Conservation (phyloP, 2,888 invertebrate genomes). For the Calliopum simillimum region DNA sequence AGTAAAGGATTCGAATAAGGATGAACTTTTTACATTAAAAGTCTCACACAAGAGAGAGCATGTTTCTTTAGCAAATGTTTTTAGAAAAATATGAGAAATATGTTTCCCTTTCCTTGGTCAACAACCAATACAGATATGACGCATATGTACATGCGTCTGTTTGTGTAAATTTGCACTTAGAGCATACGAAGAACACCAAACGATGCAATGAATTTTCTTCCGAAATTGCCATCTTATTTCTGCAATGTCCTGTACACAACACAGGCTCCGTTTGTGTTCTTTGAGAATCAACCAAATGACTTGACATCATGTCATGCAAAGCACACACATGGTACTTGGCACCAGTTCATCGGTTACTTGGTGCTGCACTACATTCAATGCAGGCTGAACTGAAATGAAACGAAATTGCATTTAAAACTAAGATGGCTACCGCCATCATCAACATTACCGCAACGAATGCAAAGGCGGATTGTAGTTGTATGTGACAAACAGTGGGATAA, state of each 20-base stretch:
- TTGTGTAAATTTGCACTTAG: neutral
- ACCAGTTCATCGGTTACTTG: neutral
- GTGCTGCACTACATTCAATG: neutral
- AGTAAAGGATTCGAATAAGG: too few species aligned
- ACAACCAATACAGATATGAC: too few species aligned
- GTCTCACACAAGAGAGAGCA: too few species aligned
- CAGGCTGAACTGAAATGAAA: neutral
- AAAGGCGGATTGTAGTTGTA: neutral
- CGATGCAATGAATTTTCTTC: constrained; percentile 2
- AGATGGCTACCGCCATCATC: neutral
- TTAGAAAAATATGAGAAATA: too few species aligned
- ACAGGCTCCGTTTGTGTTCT: too few species aligned
- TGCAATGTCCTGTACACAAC: constrained; percentile 6
- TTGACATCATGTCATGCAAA: neutral
- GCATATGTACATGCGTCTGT: neutral
- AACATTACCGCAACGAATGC: constrained; percentile 7
- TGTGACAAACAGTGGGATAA: too few species aligned
- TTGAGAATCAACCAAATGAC: neutral
- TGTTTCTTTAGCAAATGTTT: too few species aligned
- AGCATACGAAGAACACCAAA: neutral
- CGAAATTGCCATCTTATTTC: constrained; percentile 14
- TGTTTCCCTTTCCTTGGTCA: too few species aligned
- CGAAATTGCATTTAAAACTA: constrained; percentile 23
- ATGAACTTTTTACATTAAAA: too few species aligned
- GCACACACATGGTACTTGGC: constrained; percentile 7